Percentiles rank a stretch among this genome's conserved stretches.
These are phyloP conservation scores for Diaperis boleti DNA, from an alignment of 2,888 invertebrate species.

Conservation along the genomic window DNA sequence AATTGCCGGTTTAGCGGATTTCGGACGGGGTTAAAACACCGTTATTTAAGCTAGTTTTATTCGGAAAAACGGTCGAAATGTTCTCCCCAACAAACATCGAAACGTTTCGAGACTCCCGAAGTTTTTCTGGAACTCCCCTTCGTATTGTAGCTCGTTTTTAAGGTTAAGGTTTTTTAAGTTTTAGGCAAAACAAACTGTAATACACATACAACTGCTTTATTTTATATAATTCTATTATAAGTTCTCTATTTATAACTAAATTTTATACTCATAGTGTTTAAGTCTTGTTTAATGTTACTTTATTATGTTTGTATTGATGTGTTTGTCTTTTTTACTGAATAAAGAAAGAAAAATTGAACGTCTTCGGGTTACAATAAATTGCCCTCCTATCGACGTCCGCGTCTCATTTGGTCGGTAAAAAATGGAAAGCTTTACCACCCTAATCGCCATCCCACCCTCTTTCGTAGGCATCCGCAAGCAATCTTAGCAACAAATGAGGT, in stretches of 20 bases:
- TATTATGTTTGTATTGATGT: constrained; percentile 31
- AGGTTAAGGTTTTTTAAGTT: constrained; percentile 19
- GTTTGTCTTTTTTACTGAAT: constrained; percentile 35
- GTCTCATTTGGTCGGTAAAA: no score
- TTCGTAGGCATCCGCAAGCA: constrained; percentile 11
- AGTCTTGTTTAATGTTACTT: constrained; percentile 25
- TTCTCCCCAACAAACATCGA: constrained; percentile 35
- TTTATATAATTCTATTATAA: constrained; percentile 37
- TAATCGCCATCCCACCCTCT: background rate
- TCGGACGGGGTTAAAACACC: constrained; percentile 8
- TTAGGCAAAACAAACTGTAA: constrained; percentile 54
- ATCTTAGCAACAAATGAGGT: constrained; percentile 52
- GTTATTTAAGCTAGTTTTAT: constrained; percentile 9
- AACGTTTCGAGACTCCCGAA: constrained; percentile 38
- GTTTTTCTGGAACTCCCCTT: constrained; percentile 28
- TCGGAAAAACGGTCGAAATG: constrained; percentile 18
- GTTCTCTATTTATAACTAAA: constrained; percentile 26
- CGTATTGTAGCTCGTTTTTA: constrained; percentile 13
- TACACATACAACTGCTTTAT: constrained; percentile 64
- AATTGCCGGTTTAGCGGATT: constrained; percentile 13
- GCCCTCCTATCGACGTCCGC: no score
- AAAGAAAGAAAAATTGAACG: constrained; percentile 29
- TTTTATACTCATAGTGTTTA: constrained; percentile 24
- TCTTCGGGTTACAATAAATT: no score
- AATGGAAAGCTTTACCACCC: no score